These are phyloP conservation scores for Eupithecia tripunctaria DNA, from an alignment of 2,888 invertebrate genomes.

Conservation along the genomic window DNA sequence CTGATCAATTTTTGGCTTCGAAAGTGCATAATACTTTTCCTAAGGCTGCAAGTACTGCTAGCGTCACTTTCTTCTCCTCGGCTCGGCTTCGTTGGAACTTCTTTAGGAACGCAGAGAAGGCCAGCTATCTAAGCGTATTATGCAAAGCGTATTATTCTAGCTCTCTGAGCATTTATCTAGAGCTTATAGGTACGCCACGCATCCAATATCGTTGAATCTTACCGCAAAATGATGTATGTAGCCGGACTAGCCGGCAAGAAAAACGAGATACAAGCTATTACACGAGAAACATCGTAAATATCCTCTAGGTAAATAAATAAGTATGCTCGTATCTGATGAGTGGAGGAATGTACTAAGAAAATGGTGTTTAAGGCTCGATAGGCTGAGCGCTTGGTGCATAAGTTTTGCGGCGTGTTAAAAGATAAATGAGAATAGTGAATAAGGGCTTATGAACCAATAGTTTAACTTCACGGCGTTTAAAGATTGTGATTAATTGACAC, in stretches of 20 bases:
- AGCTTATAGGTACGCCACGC: constrained; percentile 41
- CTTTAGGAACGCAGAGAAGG: not conserved
- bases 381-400: constrained; percentile 72
- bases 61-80: not conserved
- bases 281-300: constrained; percentile 80
- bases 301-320: constrained; percentile 80
- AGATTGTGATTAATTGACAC: not conserved
- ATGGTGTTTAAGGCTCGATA: constrained; percentile 78
- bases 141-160: not conserved
- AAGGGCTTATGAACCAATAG: constrained; percentile 20
- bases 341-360: constrained; percentile 71
- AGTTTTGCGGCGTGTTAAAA: constrained; percentile 77
- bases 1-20: not conserved
- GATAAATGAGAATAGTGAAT: constrained; percentile 67
- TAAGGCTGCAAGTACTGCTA: not conserved
- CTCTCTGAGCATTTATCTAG: not conserved
- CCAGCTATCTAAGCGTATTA: no score
- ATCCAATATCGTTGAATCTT: constrained; percentile 64
- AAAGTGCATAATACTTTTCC: not conserved
- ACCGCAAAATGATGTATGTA: constrained; percentile 73
- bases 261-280: constrained; percentile 78
- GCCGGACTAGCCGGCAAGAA: constrained; percentile 67
- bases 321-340: constrained; percentile 76
- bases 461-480: not conserved
- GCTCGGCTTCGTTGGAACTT: not conserved